Evolutionary conservation across 2,888 invertebrate species (phyloP), one percentile per base, ranked within the genome.

Genomic region (Orchestes rusci): DNA sequence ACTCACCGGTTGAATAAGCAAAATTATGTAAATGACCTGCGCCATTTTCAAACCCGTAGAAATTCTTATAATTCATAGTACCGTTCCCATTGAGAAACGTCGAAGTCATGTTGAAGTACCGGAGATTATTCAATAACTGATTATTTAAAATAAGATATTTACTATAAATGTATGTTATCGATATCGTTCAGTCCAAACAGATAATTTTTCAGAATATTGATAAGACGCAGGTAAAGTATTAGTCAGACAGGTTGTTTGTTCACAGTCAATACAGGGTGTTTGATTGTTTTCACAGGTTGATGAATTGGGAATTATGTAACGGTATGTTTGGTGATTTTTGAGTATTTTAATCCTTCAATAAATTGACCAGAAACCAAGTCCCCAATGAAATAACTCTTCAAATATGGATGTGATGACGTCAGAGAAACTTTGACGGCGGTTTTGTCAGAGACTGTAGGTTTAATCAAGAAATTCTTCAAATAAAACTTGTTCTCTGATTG

Each of bases 141-240:
- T 66, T 68, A 67, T 66, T 66, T 65, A 66, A 67, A 65, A 64
- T 57, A 57, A 57, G 55, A 59, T 63, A 62, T 65, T 65, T 62
- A 63, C 62, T 64, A 63, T 65, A 60, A 60, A 61, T n/a, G n/a
- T n/a, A n/a, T n/a, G n/a, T n/a, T 64, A 41, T 58, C 59, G 55
- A 54, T 53, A 63, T 58, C 59, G 55, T 23, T 23, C 7, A 23
- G 23, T n/a, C n/a, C n/a, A n/a, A n/a, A 63, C 59, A 61, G 62
- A 65, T 65, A 63, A 65, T 64, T 62, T 57, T 59, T 56, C 54
- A 56, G 59, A 59, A 56, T 59, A 61, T 57, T 58, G 64, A 64
- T 64, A 64, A 63, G 61, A 47, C 28, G 30, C 31, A 47, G 42
- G 43, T 48, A 36, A 16, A 31, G 33, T 4, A 42, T 47, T 43